Percentiles rank a stretch among this genome's conserved stretches.
phyloP scores from a whole-genome alignment of 1,140 invertebrate species.

The Aphelinus certus region DNA sequence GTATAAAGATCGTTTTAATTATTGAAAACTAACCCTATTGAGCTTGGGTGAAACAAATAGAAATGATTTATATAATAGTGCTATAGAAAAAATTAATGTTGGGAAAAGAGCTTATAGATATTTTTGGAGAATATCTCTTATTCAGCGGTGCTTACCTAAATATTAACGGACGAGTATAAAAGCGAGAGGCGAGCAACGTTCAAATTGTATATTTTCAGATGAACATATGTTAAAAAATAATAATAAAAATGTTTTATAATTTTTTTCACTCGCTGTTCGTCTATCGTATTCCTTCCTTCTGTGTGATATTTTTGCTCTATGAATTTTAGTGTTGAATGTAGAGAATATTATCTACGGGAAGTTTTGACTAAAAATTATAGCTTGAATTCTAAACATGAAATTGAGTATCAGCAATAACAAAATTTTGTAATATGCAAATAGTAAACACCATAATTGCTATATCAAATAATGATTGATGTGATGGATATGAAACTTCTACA shows the following conservation, averaged over 20 bases:
- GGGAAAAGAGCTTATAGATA: conserved; percentile 25
- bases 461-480: no score
- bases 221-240: conserved; percentile 21
- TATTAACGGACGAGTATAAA: conserved; percentile 37
- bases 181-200: conserved; percentile 33
- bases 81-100: not conserved
- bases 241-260: conserved; percentile 33
- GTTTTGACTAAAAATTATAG: no score
- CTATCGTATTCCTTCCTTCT: conserved; percentile 37
- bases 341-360: no score
- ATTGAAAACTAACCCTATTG: not conserved
- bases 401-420: no score
- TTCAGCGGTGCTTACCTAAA: conserved; percentile 18
- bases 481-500: no score
- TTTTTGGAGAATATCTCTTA: conserved; percentile 14
- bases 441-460: no score
- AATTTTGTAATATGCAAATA: no score
- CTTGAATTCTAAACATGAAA: no score
- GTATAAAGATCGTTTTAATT: conserved; percentile 6
- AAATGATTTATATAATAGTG: conserved; percentile 1
- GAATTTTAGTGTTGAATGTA: no score
- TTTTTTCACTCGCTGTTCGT: conserved; percentile 44
- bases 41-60: not conserved
- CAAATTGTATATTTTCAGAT: conserved; percentile 25
- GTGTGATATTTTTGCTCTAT: not conserved